phyloP scores from a whole-genome alignment of 1,140 invertebrate genomes.

The Prorops nasuta region DNA sequence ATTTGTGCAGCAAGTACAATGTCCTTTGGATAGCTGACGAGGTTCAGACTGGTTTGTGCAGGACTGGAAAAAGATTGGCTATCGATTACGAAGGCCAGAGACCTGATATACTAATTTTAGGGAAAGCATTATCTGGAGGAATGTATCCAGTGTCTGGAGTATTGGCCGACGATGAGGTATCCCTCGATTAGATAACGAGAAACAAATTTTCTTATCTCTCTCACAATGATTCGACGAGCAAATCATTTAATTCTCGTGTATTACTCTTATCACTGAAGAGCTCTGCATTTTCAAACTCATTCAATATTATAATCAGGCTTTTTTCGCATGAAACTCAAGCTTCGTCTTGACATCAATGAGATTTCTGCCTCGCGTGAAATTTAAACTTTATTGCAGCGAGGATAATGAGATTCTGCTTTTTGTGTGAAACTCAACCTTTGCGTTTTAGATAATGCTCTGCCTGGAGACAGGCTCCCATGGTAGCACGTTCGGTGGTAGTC shows the following conservation, averaged over 20 bases:
- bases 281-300: conserved; percentile 1
- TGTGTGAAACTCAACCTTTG: background rate
- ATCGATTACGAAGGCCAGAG: conserved; percentile 83
- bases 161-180: conserved; percentile 67
- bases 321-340: too few relatives aligned
- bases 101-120: conserved; percentile 75
- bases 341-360: background rate
- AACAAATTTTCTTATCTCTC: too few relatives aligned
- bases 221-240: too few relatives aligned
- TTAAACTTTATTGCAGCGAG: too few relatives aligned
- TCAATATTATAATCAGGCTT: background rate
- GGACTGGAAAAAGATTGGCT: conserved; percentile 89
- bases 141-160: conserved; percentile 79
- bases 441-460: conserved; percentile 68
- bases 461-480: conserved; percentile 79
- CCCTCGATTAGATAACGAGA: background rate
- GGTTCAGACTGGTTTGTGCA: conserved; percentile 88
- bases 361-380: too few relatives aligned
- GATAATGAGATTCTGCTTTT: conserved; percentile 3
- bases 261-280: conserved; percentile 4
- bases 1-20: conserved; percentile 90
- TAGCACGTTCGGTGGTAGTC: conserved; percentile 84
- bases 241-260: background rate
- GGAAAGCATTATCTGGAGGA: conserved; percentile 84
- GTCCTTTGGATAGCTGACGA: conserved; percentile 98